Conservation (phyloP, 2,888 invertebrate species). For the Cerceris ruficornis region DNA sequence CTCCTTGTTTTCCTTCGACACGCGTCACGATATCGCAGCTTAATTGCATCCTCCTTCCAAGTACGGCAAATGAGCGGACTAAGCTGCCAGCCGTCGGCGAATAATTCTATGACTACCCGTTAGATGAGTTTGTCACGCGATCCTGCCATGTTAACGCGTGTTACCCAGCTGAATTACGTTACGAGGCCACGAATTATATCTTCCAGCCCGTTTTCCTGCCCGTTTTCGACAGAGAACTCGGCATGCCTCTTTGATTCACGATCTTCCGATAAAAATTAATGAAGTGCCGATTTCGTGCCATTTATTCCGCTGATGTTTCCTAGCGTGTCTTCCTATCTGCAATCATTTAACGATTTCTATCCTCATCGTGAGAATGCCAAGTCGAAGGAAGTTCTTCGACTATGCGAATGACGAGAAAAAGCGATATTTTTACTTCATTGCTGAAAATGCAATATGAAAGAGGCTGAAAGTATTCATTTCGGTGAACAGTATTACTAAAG, state of each 20-base stretch:
- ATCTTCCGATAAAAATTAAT: slow-evolving; percentile 1
- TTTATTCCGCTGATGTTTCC: background rate
- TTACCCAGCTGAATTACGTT: slow-evolving; percentile 29
- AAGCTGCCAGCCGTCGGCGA: slow-evolving; percentile 46
- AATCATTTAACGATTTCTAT: too few relatives aligned
- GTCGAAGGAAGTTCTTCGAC: too few relatives aligned
- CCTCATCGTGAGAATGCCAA: too few relatives aligned
- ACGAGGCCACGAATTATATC: slow-evolving; percentile 33
- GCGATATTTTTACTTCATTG: too few relatives aligned
- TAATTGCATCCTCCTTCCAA: slow-evolving; percentile 46
- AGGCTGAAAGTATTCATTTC: too few relatives aligned
- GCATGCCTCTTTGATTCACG: background rate
- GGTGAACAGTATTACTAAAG: too few relatives aligned
- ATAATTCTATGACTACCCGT: slow-evolving; percentile 55
- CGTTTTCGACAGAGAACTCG: background rate
- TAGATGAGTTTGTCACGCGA: slow-evolving; percentile 57
- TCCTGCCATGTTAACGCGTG: slow-evolving; percentile 45
- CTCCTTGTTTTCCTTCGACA: background rate
- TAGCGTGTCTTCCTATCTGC: background rate
- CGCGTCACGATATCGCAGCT: slow-evolving; percentile 29
- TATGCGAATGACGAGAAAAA: too few relatives aligned
- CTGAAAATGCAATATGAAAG: too few relatives aligned
- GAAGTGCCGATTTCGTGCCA: background rate
- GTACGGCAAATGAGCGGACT: slow-evolving; percentile 35
- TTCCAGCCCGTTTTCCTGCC: slow-evolving; percentile 23